A percentile compares a stretch with the other conserved stretches of the same genome.
Conservation (phyloP, 2,888 invertebrate species). For the Leptarthrus brevirostris region DNA sequence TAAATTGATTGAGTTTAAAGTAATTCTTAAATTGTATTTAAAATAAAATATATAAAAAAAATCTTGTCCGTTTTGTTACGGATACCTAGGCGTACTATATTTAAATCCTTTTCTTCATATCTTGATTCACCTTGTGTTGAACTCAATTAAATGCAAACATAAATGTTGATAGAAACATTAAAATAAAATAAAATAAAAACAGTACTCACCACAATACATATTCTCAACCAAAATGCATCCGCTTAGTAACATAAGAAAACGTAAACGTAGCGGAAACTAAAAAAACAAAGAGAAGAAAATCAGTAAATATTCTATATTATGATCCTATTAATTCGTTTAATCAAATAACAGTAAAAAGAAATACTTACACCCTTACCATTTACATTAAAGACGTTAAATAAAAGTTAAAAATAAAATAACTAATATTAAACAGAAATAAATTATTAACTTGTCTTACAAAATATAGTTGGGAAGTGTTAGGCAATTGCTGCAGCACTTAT, state of each 20-base stretch:
- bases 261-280: not conserved
- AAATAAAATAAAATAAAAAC: not conserved
- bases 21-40: too few species aligned
- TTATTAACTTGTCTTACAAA: not conserved
- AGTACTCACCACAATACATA: too few species aligned
- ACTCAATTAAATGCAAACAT: not conserved
- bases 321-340: conserved; percentile 25
- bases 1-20: too few species aligned
- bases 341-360: conserved; percentile 18
- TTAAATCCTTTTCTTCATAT: too few species aligned
- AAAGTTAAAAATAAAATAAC: not conserved
- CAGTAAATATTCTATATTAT: not conserved
- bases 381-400: not conserved
- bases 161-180: not conserved
- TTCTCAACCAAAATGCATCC: too few species aligned
- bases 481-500: not conserved
- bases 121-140: too few species aligned
- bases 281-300: not conserved
- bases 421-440: not conserved
- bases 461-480: conserved; percentile 2
- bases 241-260: too few species aligned
- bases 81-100: too few species aligned
- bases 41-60: too few species aligned
- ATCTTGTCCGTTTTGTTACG: too few species aligned
- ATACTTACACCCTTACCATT: conserved; percentile 5